Evolutionary conservation across 2,888 invertebrate genomes (phyloP).

Genomic region (Marasmarcha lunaedactyla): DNA sequence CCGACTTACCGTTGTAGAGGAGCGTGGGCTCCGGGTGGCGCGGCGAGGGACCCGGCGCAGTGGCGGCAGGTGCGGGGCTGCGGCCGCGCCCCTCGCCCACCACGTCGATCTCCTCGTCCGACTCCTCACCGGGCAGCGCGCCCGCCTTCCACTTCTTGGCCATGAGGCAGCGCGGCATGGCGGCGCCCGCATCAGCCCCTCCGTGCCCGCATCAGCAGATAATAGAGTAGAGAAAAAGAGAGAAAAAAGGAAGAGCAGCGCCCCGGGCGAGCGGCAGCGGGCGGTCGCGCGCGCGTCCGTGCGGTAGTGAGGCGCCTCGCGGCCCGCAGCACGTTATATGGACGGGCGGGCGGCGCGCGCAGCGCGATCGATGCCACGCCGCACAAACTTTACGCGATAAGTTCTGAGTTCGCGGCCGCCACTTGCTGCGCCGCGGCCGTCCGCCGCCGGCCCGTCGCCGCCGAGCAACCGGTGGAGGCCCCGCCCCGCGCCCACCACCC

Average conservation of each 20-base stretch:
- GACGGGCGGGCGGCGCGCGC: constrained; percentile 51
- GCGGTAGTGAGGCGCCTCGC: constrained; percentile 62
- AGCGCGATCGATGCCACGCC: constrained; percentile 37
- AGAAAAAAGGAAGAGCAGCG: constrained; percentile 68
- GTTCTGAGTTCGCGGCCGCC: constrained; percentile 30
- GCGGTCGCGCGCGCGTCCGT: constrained; percentile 56
- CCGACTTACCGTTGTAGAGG: constrained; percentile 77
- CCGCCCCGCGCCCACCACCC: background rate
- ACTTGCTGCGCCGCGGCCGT: constrained; percentile 35
- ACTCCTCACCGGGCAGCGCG: constrained; percentile 73
- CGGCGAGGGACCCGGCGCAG: constrained; percentile 78
- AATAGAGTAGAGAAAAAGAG: constrained; percentile 67
- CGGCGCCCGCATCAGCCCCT: constrained; percentile 70
- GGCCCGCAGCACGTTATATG: constrained; percentile 42
- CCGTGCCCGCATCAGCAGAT: constrained; percentile 65
- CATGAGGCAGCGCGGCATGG: constrained; percentile 95
- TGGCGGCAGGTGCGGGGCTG: constrained; percentile 65
- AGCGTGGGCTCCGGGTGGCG: constrained; percentile 78
- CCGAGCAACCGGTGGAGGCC: constrained; percentile 53
- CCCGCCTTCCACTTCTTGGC: constrained; percentile 92
- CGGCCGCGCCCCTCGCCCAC: constrained; percentile 80
- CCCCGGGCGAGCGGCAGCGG: constrained; percentile 64
- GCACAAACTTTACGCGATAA: constrained; percentile 49
- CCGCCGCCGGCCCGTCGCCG: constrained; percentile 41
- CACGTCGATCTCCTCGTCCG: constrained; percentile 87